Base-by-base conservation (phyloP, 2,797 vertebrate species). In the Phoebastria nigripes region DNA sequence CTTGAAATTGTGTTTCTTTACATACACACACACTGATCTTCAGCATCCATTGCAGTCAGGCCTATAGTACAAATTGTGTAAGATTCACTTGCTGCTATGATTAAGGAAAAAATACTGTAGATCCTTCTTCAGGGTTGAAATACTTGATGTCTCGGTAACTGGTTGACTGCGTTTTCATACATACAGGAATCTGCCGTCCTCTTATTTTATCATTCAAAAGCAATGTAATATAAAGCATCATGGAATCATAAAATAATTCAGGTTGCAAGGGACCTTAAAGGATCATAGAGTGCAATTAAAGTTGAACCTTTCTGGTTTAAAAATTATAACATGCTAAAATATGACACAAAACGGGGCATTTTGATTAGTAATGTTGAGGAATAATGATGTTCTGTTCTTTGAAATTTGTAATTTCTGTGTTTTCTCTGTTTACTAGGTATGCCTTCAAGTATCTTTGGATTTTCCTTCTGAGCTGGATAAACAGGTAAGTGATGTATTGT, bases 361-460 rank as follows among this genome's bases (percentile, higher is more conserved):
- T 79, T 66, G 15, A 6, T 67, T 74, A 33, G 26, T 51, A 24
- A 25, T 42, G 25, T 11, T 71, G 73, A 55, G 58, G 51, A 42
- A 62, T 24, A 56, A 31, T 29, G 31, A 35, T n/a, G 8, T 25
- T 65, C n/a, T 76, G 18, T 58, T 76, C 9, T 69, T 10, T 76
- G 31, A 39, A 82, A 55, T 71, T 22, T 65, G 29, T 83, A 4
- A 74, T 63, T 84, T 82, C 62, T 59, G 4, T 74, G 11, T 82
- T 79, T 90, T 85, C 37, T 92, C 26, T 87, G 13, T 73, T 82
- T 47, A 12, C 59, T 88, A 97, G 96, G 62, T 95, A 2, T 94
- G 93, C 79, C 74, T 95, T 89, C 92, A 97, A 2, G 89, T 95
- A 6, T 90, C 94, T 62, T 31, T 92, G 82, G 96, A 91, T 92